Evolutionary conservation across 2,113 vertebrate species (phyloP), one percentile per base, ranked within the genome.

Genomic region (Myanophis thanlyinensis): DNA sequence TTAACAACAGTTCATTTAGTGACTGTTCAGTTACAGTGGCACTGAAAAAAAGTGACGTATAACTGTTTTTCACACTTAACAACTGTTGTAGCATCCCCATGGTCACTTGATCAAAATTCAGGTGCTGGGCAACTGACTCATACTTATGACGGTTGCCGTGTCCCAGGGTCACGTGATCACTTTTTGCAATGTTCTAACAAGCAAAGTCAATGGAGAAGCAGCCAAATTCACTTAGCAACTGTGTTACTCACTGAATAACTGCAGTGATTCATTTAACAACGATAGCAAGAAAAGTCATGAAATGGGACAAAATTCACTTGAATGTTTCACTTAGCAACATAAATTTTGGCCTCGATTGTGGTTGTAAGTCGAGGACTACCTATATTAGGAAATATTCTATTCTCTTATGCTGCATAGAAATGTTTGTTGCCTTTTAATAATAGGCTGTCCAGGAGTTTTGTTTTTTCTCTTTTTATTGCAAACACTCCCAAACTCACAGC

Each of bases 391-490:
- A 88, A 52, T 35, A 27, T 12, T 92, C 54, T 87, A n/a, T 89
- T 49, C 4, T 51, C 49, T 93, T 95, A 80, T 44, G 90, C 90
- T 92, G 59, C 93, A 89, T 51, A 1, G n/a, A 11, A 1, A 90
- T 87, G 88, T 92, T 94, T 87, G 1, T 54, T 93, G 80, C 92
- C 88, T 59, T 87, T 95, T 67, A 96, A 93, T 88, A 95, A 95
- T 94, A 96, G 94, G 93, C 96, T 95, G 93, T 56, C 94, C 89
- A 12, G 94, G 87, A 35, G 35, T 80, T 80, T 80, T 80, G 18
- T 80, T 80, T 92, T n/a, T n/a, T n/a, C n/a, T 91, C 5, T 96
- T 92, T 91, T 94, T 90, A 95, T 94, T 94, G 94, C 95, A 96
- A 95, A 95, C 54, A 10, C 89, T 90, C 92, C 90, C 93, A 94